Evolutionary conservation across 1,140 invertebrate genomes (phyloP).

Genomic region (Drosophila obscura): DNA sequence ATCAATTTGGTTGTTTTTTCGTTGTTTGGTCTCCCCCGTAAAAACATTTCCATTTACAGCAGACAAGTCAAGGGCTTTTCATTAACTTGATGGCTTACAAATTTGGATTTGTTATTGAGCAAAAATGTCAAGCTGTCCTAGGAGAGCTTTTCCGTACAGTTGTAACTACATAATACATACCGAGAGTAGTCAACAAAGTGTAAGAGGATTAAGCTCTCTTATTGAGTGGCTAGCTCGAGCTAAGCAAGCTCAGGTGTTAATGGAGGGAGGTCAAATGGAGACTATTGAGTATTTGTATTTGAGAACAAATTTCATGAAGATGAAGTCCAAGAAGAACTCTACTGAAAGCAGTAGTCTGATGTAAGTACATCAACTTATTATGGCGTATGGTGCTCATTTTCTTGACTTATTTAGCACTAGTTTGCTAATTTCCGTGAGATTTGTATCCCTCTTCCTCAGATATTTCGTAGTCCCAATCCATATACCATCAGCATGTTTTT

Average conservation of each 20-base stretch:
- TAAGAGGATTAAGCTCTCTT: constrained; percentile 4
- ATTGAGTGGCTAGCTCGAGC: not conserved
- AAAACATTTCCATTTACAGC: too few species aligned
- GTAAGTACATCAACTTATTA: too few species aligned
- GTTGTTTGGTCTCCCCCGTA: not conserved
- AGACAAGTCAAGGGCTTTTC: not conserved
- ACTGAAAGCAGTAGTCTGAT: too few species aligned
- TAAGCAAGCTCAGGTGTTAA: not conserved
- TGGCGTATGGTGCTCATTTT: too few species aligned
- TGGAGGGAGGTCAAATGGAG: not conserved
- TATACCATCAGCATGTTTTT: too few species aligned
- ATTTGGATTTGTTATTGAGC: constrained; percentile 30
- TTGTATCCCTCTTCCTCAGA: not conserved
- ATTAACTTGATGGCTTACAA: constrained; percentile 17
- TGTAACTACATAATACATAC: too few species aligned
- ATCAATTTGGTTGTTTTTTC: constrained; percentile 32
- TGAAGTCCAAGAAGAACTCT: too few species aligned
- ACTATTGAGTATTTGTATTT: too few species aligned
- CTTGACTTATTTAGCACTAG: not conserved
- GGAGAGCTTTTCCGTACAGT: not conserved
- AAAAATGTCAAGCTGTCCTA: constrained; percentile 22
- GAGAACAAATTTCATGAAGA: too few species aligned
- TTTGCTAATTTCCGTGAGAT: not conserved
- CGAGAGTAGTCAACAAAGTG: not conserved
- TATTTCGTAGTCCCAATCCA: not conserved